Percentiles rank a stretch among this genome's conserved stretches.
Conservation (phyloP, 2,113 vertebrate species). For the Puffinus mauretanicus region DNA sequence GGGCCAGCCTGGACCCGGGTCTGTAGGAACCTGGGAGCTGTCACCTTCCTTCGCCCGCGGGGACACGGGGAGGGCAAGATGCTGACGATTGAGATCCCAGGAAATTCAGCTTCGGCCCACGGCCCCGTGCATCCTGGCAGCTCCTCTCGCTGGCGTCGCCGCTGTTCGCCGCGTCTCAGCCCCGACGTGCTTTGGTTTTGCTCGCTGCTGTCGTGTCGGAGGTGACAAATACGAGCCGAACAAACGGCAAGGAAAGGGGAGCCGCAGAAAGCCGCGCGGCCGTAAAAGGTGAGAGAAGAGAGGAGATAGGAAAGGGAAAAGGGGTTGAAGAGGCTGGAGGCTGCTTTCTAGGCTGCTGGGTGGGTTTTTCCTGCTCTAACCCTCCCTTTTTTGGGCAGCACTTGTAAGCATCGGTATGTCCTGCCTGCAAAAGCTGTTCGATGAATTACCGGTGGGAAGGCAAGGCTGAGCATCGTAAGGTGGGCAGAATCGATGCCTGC, state of each 20-base stretch:
- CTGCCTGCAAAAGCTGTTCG: neutral
- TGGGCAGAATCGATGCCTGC: neutral
- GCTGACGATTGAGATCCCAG: neutral
- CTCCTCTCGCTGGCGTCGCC: neutral
- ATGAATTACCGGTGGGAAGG: neutral
- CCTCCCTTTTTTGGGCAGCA: neutral
- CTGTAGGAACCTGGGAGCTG: neutral
- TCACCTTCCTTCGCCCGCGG: neutral
- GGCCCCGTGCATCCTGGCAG: neutral
- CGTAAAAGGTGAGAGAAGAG: neutral
- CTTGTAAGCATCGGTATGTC: neutral
- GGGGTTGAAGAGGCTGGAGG: neutral
- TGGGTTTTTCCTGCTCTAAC: neutral
- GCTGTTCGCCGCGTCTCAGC: neutral
- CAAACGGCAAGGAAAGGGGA: neutral
- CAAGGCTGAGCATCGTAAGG: neutral
- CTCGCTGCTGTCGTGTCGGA: neutral
- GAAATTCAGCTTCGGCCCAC: fast-evolving
- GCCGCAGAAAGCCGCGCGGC: no score
- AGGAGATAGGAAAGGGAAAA: neutral
- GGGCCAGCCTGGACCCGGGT: neutral
- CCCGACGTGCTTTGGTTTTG: neutral
- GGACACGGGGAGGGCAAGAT: neutral
- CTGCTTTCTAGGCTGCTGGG: neutral
- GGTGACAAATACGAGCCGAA: neutral